Evolutionary conservation across 1,140 invertebrate species (phyloP), one percentile per base, ranked within the genome.

Genomic region (Parapsyche elsis): DNA sequence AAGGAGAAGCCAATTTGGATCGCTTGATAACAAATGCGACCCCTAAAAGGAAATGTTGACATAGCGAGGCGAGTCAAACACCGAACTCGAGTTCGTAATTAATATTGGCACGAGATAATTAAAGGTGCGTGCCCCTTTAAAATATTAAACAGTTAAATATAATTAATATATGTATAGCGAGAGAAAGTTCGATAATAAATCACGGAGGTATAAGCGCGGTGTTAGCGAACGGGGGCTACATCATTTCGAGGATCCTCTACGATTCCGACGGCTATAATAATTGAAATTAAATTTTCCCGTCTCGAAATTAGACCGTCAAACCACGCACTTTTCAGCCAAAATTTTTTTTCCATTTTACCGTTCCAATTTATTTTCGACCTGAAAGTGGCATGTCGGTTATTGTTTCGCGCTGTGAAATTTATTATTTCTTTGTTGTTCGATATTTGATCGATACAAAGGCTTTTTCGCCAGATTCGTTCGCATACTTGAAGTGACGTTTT

Each of bases 71-170:
- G 26, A 16, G 30, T 24, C 24, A 67, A 67, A 67, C 64, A 67
- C 2, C 30, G 30, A 7, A 7, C 30, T 38, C 30, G 30, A 7
- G 30, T 4, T n/a, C 26, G 44, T 75, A 75, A 75, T 75, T 75
- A 75, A 75, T 75, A 75, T 75, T 74, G 71, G 45, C 71, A 74
- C 71, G 14, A 49, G 21, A 30, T 75, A 75, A 75, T 75, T 75
- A 26, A 80, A 71, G 61, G 76, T 81, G 12, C 64, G 14, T 16
- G 44, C 14, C 49, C 19, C 24, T 57, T 46, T 75, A 75, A 46
- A 75, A 46, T 75, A 82, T 80, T 67, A 71, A 82, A 80, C 75
- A 78, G 71, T 80, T 76, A 80, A 82, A 82, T 82, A 82, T 80
- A 78, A 80, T 77, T 80, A 80, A 82, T 71, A 80, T 70, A 82